Evolutionary conservation across 2,888 invertebrate species (phyloP), one percentile per base, ranked within the genome.

Genomic region (Limnephilus rhombicus): DNA sequence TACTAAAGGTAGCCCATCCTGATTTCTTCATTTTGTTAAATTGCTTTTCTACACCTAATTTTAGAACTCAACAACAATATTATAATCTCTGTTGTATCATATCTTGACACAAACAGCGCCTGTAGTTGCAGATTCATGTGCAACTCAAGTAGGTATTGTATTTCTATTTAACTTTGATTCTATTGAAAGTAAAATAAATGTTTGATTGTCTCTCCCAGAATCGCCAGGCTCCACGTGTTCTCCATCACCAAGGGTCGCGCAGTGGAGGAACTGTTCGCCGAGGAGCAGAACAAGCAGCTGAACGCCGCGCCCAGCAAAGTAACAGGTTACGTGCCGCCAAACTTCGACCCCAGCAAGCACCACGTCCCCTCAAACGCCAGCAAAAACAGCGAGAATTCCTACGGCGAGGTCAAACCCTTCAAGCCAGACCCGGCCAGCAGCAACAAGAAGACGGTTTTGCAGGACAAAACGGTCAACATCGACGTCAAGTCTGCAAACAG

Each of bases 191-290:
- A 68, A 68, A 68, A 18, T 24, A 24, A 68, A 68, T n/a, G 68
- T 68, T 68, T n/a, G 7, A 24, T 24, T 68, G 24, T 68, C 24
- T 68, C 68, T 95, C 94, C 0, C 95, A 97, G 97, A 93, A 95
- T 98, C 90, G 97, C 98, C 1, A 96, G 97, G 80, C 96, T 96
- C 93, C 97, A 97, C 94, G 97, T 96, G 0, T 97, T 96, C 94
- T 96, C 96, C 0, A 97, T 97, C 24, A 97, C 97, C 92, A 96
- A 97, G 94, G 97, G 97, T 0, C 97, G 97, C 94, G 95, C 96
- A 0, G 96, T 97, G 3, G 97, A 97, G 82, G 97, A 97, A 89
- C 97, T 97, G 92, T 96, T 96, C 94, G 95, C 95, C 92, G 96
- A 96, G 80, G 96, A 96, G 94, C 95, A 96, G 85, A 86, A n/a